These are phyloP conservation scores for Pongo pygmaeus DNA, from an alignment of 2,113 vertebrate species.

Conservation along the genomic window DNA sequence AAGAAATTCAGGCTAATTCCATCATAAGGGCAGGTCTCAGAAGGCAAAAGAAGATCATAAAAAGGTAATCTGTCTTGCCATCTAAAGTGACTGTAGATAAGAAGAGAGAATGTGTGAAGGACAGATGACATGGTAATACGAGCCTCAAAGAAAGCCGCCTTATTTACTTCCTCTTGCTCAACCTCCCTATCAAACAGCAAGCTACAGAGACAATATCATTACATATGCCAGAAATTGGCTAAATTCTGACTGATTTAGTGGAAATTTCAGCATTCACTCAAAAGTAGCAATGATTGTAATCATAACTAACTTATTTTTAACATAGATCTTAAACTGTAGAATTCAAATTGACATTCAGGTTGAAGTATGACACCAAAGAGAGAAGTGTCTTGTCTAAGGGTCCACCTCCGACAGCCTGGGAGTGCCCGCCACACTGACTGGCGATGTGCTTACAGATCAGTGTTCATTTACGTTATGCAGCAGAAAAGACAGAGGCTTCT, in stretches of 20 bases:
- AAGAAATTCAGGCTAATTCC: neutral
- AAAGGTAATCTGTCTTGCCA: neutral
- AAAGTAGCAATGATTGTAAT: neutral
- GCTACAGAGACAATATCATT: neutral
- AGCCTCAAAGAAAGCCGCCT: neutral
- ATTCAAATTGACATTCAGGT: neutral
- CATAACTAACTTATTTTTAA: neutral
- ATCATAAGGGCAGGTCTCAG: neutral
- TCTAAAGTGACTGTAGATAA: neutral
- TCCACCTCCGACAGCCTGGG: neutral
- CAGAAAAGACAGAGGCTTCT: neutral
- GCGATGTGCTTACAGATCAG: neutral
- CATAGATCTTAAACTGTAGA: neutral
- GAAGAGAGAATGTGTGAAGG: neutral
- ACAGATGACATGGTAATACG: neutral
- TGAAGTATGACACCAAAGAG: neutral
- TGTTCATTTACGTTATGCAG: neutral
- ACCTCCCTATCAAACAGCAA: neutral
- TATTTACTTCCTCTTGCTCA: neutral
- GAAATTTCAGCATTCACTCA: neutral
- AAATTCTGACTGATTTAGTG: neutral
- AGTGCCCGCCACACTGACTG: fast-evolving
- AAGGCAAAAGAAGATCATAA: neutral
- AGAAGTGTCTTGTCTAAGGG: neutral
- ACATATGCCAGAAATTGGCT: neutral